These are phyloP conservation scores for Melanerpes aurifrons DNA, from an alignment of 2,113 vertebrate species.

Conservation along the genomic window DNA sequence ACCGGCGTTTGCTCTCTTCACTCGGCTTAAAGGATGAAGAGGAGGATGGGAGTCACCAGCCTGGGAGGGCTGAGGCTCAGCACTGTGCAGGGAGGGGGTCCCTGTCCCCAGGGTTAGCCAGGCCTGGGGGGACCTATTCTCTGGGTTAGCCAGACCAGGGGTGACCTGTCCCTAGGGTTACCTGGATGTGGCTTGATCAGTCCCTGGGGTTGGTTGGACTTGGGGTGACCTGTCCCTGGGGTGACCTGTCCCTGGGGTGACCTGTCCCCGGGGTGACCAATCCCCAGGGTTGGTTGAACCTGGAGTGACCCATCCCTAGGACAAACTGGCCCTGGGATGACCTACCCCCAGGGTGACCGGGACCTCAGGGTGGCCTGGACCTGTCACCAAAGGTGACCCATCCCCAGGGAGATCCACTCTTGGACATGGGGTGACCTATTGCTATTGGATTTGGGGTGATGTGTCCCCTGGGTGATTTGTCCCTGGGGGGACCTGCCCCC, in stretches of 20 bases:
- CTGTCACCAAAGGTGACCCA: neutral
- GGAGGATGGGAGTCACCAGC: neutral
- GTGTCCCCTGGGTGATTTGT: no score
- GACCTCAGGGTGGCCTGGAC: neutral
- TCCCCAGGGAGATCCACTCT: no score
- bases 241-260: neutral
- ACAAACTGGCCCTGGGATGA: neutral
- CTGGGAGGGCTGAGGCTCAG: neutral
- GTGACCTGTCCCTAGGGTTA: neutral
- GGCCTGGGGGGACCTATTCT: neutral
- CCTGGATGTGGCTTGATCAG: no score
- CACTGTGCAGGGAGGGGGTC: neutral
- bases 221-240: neutral
- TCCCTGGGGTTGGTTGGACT: neutral
- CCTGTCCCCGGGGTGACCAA: neutral
- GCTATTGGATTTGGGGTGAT: neutral
- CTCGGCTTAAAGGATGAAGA: neutral
- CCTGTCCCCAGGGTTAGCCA: neutral
- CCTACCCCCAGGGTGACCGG: neutral
- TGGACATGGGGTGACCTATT: no score
- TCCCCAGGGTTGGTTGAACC: neutral
- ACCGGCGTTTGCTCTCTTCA: neutral
- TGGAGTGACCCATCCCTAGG: no score
- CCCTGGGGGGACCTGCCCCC: neutral
- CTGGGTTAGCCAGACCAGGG: neutral